Evolutionary conservation across 2,888 invertebrate genomes (phyloP), one percentile per base, ranked within the genome.

Genomic region (Eristalis intricaria): DNA sequence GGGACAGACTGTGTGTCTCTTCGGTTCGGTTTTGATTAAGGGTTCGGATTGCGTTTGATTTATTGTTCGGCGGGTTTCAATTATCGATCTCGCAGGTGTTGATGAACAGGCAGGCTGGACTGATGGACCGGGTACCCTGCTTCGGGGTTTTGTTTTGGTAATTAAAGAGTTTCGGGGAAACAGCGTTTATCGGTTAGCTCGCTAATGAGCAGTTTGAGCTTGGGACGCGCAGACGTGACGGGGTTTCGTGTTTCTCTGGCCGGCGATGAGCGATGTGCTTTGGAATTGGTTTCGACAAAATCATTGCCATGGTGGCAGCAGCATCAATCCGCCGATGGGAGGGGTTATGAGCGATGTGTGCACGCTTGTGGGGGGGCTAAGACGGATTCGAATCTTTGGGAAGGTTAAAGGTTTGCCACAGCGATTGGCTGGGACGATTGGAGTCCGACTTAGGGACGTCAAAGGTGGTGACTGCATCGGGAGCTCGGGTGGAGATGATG

Each of bases 71-170:
- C 40, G 65, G 43, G 61, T 56, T 71, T 70, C 70, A 84, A 83
- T 77, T 83, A 84, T 84, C 79, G 70, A 84, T 79, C 69, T 69
- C 56, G 84, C 84, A 84, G 84, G 84, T 84, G 84, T 84, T 74
- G 84, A 50, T 50, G 50, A 50, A 71, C 56, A 38, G 22, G 66
- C 35, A 22, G 29, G 29, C 29, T 4, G 4, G 5, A 5, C 29
- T 23, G 63, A 70, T 69, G 64, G 58, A 7, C 43, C 7, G 65
- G 19, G 35, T 63, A 68, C 29, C 26, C 40, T 1, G 32, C 32
- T 13, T 73, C 65, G 66, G 38, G 38, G 15, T 66, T 64, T 69
- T 66, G 15, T 69, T 13, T 79, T 32, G 26, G 29, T 78, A 78
- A 83, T 83, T 83, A 83, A n/a, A 73, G 56, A 78, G 61, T 66